Evolutionary conservation across 2,888 invertebrate species (phyloP).

Genomic region (Cryptocephalus moraei): DNA sequence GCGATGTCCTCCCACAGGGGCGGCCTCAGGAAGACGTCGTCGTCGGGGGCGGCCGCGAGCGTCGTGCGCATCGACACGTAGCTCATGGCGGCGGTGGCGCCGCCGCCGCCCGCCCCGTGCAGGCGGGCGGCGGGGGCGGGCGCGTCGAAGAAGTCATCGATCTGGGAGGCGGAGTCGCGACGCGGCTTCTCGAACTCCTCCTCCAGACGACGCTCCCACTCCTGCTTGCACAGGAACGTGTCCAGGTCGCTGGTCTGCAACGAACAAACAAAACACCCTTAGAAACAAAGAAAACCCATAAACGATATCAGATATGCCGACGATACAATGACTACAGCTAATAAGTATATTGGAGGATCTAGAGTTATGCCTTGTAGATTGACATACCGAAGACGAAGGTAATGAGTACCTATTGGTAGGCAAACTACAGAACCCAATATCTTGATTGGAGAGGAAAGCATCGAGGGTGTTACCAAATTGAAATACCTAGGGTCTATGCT

Average conservation of each 20-base stretch:
- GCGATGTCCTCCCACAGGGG: slow-evolving; percentile 89
- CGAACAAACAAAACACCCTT: slow-evolving; percentile 8
- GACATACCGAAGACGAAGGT: too few relatives aligned
- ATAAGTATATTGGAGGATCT: too few relatives aligned
- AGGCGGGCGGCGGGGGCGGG: slow-evolving; percentile 25
- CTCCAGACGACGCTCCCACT: slow-evolving; percentile 57
- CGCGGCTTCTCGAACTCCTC: slow-evolving; percentile 47
- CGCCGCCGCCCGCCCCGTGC: slow-evolving; percentile 3
- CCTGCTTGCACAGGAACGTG: slow-evolving; percentile 68
- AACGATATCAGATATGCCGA: too few relatives aligned
- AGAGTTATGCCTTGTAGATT: too few relatives aligned
- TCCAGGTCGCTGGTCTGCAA: slow-evolving; percentile 70
- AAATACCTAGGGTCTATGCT: too few relatives aligned
- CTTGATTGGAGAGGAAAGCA: background rate
- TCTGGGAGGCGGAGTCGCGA: slow-evolving; percentile 49
- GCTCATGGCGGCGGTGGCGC: slow-evolving; percentile 15
- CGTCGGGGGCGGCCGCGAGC: slow-evolving; percentile 57
- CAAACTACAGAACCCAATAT: too few relatives aligned
- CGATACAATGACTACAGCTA: too few relatives aligned
- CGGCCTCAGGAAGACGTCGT: slow-evolving; percentile 80
- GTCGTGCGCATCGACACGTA: slow-evolving; percentile 39
- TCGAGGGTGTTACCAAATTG: too few relatives aligned
- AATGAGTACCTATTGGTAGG: too few relatives aligned
- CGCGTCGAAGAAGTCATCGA: slow-evolving; percentile 58
- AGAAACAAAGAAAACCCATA: too few relatives aligned